Conservation (phyloP, 2,888 invertebrate species). For the Microplitis deprimator region DNA sequence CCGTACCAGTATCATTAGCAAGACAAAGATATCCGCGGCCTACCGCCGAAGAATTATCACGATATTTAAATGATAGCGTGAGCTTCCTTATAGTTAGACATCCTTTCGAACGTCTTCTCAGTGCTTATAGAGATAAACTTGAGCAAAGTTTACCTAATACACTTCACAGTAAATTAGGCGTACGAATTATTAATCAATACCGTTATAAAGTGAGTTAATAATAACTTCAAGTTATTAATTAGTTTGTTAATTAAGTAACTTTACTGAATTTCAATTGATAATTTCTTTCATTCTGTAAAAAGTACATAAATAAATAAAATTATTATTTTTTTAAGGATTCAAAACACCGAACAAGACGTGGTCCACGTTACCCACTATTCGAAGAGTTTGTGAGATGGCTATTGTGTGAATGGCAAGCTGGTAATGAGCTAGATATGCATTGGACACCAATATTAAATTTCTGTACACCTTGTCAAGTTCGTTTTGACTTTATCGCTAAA, state of each 20-base stretch:
- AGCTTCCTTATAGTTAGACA: conserved; percentile 88
- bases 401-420: conserved; percentile 78
- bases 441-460: conserved; percentile 89
- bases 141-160: conserved; percentile 87
- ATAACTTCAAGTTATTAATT: not conserved
- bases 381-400: conserved; percentile 87
- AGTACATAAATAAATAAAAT: too few species aligned
- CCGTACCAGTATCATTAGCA: conserved; percentile 84
- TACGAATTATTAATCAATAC: conserved; percentile 83
- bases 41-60: conserved; percentile 79
- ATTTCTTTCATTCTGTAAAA: not conserved
- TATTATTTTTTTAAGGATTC: conserved; percentile 54
- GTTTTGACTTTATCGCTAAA: conserved; percentile 86
- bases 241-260: not conserved
- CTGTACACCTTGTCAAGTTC: conserved; percentile 88
- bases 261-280: conserved; percentile 8
- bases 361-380: conserved; percentile 81
- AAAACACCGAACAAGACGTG: conserved; percentile 66
- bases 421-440: conserved; percentile 84
- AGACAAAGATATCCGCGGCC: conserved; percentile 86
- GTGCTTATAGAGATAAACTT: conserved; percentile 89
- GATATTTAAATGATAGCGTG: conserved; percentile 83
- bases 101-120: conserved; percentile 84
- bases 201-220: conserved; percentile 74
- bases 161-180: conserved; percentile 85